Base-by-base conservation (phyloP, 2,888 invertebrate species). In the Mechanitis messenoides region DNA sequence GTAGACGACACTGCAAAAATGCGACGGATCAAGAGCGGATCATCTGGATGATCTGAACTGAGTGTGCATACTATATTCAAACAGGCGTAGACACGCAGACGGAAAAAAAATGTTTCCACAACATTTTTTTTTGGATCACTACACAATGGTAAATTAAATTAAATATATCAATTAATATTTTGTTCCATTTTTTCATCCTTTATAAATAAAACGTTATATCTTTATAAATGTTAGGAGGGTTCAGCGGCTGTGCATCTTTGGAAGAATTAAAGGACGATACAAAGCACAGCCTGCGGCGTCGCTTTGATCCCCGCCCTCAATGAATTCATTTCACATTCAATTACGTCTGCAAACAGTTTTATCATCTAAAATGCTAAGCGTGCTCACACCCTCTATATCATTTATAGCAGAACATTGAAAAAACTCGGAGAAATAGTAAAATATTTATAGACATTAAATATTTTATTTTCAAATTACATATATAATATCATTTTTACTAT, bases 311-410 rank as follows among this genome's bases (percentile, higher is more conserved):
- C 57, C 12, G 45, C 61, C 55, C 58, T 63, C 62, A 56, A 65
- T 59, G 67, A 70, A 72, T 69, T 72, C 68, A 71, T 72, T 72
- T 72, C 68, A 69, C 71, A 71, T 75, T 74, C 73, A 74, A 78
- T 78, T 76, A 75, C 69, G 69, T 74, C 53, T 56, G 73, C 68
- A 74, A 77, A 75, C 72, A 74, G 71, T 71, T 70, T 71, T 69
- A 69, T 70, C 69, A 68, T 65, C 66, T 60, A 53, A 60, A 65
- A 53, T 46, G 38, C 45, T 35, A 38, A 53, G 20, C 38, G 55
- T 38, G 54, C 42, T 54, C 12, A 45, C 12, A 53, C 4, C 53
- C 50, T 50, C 55, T 9, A 9, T 42, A 42, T 7, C 42, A 42
- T 42, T 42, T 42, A 42, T 7, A 42, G 9, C 11, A 42, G 6